A percentile compares a stretch with the other conserved stretches of the same genome.
Conservation (phyloP, 2,113 vertebrate genomes). For the Sapajus apella region DNA sequence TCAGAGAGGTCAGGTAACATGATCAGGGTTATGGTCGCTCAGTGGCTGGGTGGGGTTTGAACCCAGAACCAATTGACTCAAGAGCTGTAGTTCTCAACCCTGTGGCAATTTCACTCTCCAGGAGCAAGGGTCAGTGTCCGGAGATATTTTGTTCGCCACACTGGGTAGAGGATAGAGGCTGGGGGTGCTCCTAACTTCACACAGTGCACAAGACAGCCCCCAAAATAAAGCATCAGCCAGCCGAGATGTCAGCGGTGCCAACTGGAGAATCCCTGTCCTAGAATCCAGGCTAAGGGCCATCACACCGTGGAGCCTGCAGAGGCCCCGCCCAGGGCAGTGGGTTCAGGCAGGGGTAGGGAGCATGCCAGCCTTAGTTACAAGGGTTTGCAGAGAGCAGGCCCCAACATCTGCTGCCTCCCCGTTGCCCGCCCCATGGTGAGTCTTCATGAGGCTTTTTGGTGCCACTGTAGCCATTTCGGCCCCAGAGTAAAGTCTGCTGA, state of each 20-base stretch:
- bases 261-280: background rate
- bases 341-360: background rate
- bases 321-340: background rate
- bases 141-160: background rate
- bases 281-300: background rate
- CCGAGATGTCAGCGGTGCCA: background rate
- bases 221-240: background rate
- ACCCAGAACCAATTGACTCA: background rate
- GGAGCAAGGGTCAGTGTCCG: background rate
- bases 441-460: background rate
- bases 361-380: background rate
- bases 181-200: background rate
- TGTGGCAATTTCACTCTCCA: background rate
- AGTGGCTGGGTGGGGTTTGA: background rate
- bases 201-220: accelerated
- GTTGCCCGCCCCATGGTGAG: accelerated
- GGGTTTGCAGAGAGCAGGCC: background rate
- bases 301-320: background rate
- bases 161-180: background rate
- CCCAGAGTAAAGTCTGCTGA: background rate
- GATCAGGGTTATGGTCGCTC: background rate
- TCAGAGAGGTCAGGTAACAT: background rate
- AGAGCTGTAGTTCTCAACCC: background rate
- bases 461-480: background rate
- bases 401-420: background rate